Conservation (phyloP, 2,888 invertebrate genomes). For the Lasioglossum morio region DNA sequence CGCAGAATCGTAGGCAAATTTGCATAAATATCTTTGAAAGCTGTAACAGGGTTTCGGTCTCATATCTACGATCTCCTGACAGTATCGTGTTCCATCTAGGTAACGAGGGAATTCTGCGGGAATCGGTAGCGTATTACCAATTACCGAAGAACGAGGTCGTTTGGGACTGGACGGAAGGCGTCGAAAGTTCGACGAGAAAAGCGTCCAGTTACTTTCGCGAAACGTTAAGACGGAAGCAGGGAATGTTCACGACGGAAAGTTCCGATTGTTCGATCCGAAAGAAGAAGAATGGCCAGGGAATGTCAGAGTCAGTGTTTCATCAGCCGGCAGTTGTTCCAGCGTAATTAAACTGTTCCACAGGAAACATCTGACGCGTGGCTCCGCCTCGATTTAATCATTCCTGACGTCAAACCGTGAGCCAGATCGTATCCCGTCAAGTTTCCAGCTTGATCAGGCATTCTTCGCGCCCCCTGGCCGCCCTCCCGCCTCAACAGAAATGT, state of each 20-base stretch:
- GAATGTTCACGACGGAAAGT: background rate
- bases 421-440: background rate
- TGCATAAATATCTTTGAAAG: background rate
- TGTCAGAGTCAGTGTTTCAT: background rate
- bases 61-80: conserved; percentile 13
- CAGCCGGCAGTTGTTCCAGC: background rate
- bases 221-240: no score
- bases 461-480: background rate
- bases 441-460: conserved; percentile 9
- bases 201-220: background rate
- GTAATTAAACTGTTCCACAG: conserved; percentile 7
- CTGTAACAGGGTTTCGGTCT: background rate
- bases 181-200: background rate
- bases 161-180: background rate
- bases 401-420: conserved; percentile 12
- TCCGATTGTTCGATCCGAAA: background rate
- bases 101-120: background rate
- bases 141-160: background rate
- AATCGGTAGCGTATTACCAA: conserved; percentile 23
- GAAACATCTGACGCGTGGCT: conserved; percentile 1
- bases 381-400: conserved; percentile 1
- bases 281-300: background rate
- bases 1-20: background rate
- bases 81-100: background rate
- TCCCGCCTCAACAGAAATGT: background rate